Evolutionary conservation across 2,113 vertebrate genomes (phyloP).

Genomic region (Menidia beryllina): DNA sequence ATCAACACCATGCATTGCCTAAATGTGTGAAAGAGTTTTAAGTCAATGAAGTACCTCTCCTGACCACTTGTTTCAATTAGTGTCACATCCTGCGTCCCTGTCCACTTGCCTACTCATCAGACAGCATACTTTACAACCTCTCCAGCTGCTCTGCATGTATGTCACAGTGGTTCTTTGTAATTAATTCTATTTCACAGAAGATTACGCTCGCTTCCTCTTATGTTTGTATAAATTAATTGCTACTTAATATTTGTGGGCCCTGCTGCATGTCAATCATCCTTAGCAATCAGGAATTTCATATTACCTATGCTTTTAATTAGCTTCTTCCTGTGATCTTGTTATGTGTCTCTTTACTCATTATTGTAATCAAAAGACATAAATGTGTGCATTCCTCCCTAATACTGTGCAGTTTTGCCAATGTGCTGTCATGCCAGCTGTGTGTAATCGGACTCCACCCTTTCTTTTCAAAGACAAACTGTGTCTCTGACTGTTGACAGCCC

Average conservation of each 20-base stretch:
- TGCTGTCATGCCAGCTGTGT: slow-evolving; percentile 26
- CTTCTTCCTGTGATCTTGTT: neutral
- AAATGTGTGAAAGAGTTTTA: slow-evolving; percentile 20
- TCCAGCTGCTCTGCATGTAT: slow-evolving; percentile 35
- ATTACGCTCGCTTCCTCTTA: slow-evolving; percentile 11
- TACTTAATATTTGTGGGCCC: neutral
- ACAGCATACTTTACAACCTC: slow-evolving; percentile 18
- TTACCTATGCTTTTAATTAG: slow-evolving; percentile 1
- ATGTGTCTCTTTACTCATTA: neutral
- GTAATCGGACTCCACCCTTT: slow-evolving; percentile 40
- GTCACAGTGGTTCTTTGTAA: slow-evolving; percentile 4
- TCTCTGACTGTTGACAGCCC: slow-evolving; percentile 42
- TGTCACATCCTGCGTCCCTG: slow-evolving; percentile 31
- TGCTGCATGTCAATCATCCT: slow-evolving; percentile 22
- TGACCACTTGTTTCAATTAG: slow-evolving; percentile 40
- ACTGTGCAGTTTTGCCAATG: slow-evolving; percentile 8
- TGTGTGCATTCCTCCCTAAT: neutral
- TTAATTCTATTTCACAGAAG: slow-evolving; percentile 12
- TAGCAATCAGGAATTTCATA: neutral
- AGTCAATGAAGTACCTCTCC: slow-evolving; percentile 26
- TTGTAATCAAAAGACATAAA: neutral
- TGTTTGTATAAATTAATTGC: slow-evolving; percentile 35
- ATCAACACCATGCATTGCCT: neutral
- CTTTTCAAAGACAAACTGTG: slow-evolving; percentile 59
- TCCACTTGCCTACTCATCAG: slow-evolving; percentile 14